Evolutionary conservation across 1,140 invertebrate genomes (phyloP).

Genomic region (Drosophila kurseongensis): DNA sequence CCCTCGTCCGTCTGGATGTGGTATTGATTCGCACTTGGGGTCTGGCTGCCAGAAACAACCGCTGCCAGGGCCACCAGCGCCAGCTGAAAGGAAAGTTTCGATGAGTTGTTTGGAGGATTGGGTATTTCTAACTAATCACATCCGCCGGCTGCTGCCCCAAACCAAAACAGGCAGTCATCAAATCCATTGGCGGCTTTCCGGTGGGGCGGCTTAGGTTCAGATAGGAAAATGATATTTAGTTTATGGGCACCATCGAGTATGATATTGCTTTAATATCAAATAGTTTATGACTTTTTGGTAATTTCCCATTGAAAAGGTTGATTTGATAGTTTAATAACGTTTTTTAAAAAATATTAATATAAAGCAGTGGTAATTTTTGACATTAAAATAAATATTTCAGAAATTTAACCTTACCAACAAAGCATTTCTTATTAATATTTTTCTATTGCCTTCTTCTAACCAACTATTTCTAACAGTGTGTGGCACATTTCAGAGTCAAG

Average conservation of each 20-base stretch:
- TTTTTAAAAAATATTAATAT: too few species aligned
- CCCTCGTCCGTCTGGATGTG: slow-evolving; percentile 97
- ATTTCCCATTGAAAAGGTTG: background rate
- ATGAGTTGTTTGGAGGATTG: slow-evolving; percentile 28
- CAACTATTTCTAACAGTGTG: slow-evolving; percentile 1
- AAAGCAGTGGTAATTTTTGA: too few species aligned
- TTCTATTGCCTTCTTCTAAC: too few species aligned
- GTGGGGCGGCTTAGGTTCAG: slow-evolving; percentile 22
- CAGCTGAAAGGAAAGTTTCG: slow-evolving; percentile 63
- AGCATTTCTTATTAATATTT: too few species aligned
- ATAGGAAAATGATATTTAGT: background rate
- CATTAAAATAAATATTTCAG: background rate
- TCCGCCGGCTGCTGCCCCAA: slow-evolving; percentile 33
- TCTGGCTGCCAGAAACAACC: slow-evolving; percentile 55
- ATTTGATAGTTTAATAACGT: too few species aligned
- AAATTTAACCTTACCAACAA: too few species aligned
- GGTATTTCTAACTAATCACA: slow-evolving; percentile 44
- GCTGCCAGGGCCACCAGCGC: slow-evolving; percentile 52
- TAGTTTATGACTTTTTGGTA: background rate
- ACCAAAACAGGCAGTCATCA: slow-evolving; percentile 34
- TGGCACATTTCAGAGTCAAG: slow-evolving; percentile 71
- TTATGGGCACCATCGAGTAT: background rate
- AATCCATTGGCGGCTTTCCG: slow-evolving; percentile 30
- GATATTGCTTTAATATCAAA: background rate
- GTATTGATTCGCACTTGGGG: slow-evolving; percentile 87